phyloP scores from a whole-genome alignment of 2,113 vertebrate species.

The Gulo gulo region DNA sequence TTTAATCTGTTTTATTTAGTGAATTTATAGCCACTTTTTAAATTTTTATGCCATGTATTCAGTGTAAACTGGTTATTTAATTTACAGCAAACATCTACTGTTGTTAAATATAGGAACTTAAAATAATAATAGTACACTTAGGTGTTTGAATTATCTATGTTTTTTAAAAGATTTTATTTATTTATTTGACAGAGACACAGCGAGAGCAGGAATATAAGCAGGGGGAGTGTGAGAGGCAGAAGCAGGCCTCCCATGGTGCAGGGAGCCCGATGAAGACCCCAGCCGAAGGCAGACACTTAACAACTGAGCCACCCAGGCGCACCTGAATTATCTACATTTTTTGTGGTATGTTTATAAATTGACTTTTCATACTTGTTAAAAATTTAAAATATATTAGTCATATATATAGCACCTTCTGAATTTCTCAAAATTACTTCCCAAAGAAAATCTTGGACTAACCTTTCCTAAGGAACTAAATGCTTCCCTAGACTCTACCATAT shows the following conservation, averaged over 20 bases:
- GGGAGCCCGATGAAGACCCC: too few species aligned
- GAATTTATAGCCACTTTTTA: background rate
- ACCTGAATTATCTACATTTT: background rate
- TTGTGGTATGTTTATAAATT: background rate
- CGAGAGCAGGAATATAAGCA: too few species aligned
- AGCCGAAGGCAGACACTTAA: too few species aligned
- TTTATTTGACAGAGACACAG: too few species aligned
- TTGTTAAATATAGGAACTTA: background rate
- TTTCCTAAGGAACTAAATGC: conserved; percentile 16
- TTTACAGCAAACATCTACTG: background rate
- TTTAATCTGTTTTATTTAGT: background rate
- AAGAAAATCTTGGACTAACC: background rate
- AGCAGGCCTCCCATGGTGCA: too few species aligned
- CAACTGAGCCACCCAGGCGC: too few species aligned
- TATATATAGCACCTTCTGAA: background rate
- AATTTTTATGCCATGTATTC: background rate
- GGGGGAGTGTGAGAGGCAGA: too few species aligned
- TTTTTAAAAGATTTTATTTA: background rate
- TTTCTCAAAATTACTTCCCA: background rate
- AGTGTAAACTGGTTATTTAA: background rate
- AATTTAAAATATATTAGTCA: background rate
- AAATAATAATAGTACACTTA: background rate
- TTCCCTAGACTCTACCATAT: background rate
- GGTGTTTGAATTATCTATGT: background rate
- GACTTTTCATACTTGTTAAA: background rate